These are phyloP conservation scores for Montipora cactus DNA, from an alignment of 64 coral and sea anemone species.

Conservation along the genomic window DNA sequence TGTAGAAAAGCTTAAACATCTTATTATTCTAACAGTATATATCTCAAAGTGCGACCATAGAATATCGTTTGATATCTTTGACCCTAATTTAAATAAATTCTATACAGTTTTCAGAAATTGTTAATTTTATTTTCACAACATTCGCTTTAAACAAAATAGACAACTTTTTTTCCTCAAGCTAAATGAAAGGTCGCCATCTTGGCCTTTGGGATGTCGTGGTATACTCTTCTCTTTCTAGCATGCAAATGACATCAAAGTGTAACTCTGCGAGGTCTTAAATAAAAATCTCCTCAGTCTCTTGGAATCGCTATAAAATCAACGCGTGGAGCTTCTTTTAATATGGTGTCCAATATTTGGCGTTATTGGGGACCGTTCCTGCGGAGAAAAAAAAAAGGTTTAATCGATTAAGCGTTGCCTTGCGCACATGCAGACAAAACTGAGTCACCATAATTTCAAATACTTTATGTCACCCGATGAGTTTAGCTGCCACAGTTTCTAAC, in stretches of 20 bases:
- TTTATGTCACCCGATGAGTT: too few species aligned
- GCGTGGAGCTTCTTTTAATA: conserved; percentile 24
- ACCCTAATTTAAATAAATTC: background rate
- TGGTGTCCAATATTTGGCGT: background rate
- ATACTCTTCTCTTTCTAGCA: background rate
- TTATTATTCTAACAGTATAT: background rate
- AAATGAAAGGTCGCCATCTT: background rate
- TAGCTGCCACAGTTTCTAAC: too few species aligned
- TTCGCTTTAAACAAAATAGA: conserved; percentile 46
- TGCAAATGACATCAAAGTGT: conserved; percentile 21
- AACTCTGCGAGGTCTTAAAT: conserved; percentile 9
- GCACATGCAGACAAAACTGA: too few species aligned
- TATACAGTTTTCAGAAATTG: conserved; percentile 24
- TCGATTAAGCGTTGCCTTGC: too few species aligned
- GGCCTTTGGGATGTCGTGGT: background rate
- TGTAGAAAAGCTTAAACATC: too few species aligned
- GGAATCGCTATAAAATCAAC: conserved; percentile 37
- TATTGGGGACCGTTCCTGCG: background rate
- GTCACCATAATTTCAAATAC: too few species aligned
- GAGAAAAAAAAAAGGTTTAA: background rate
- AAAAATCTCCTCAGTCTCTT: conserved; percentile 10
- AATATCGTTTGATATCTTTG: too few species aligned
- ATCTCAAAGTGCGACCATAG: background rate
- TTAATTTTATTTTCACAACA: conserved; percentile 51
- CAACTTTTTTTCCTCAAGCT: conserved; percentile 4